Conservation (phyloP, 2,888 invertebrate species). For the Cistogaster globosa region DNA sequence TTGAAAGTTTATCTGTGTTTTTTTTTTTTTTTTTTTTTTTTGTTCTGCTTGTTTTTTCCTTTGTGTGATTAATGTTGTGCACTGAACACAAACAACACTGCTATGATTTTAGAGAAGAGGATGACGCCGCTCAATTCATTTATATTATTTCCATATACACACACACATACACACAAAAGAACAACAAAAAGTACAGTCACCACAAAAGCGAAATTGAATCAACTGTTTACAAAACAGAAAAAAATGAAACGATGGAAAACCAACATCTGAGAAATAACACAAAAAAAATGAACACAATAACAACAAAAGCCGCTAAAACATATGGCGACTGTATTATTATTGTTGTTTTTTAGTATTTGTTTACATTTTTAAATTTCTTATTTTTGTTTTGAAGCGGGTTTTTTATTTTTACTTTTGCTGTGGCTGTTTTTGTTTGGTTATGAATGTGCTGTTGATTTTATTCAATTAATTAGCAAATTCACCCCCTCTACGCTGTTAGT, state of each 20-base stretch:
- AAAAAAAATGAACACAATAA: slow-evolving; percentile 34
- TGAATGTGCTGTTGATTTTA: background rate
- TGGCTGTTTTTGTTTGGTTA: background rate
- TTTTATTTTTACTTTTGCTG: slow-evolving; percentile 1
- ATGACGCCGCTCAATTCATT: slow-evolving; percentile 34
- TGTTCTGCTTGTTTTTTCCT: slow-evolving; percentile 10
- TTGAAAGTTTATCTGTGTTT: slow-evolving; percentile 8
- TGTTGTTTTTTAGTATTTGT: slow-evolving; percentile 58
- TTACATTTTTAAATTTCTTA: slow-evolving; percentile 60
- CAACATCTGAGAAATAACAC: slow-evolving; percentile 34
- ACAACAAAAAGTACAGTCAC: slow-evolving; percentile 82
- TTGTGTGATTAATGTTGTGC: slow-evolving; percentile 29
- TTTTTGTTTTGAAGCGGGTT: slow-evolving; percentile 42
- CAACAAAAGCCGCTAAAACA: slow-evolving; percentile 67
- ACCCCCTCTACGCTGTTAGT: no score
- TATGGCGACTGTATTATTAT: slow-evolving; percentile 34
- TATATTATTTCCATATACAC: slow-evolving; percentile 15
- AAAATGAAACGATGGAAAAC: slow-evolving; percentile 49
- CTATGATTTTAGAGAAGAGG: slow-evolving; percentile 36
- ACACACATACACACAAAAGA: slow-evolving; percentile 40
- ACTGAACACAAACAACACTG: slow-evolving; percentile 38
- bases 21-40: slow-evolving; percentile 11
- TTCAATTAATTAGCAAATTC: no score
- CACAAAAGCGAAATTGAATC: slow-evolving; percentile 78
- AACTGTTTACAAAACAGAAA: slow-evolving; percentile 66